Evolutionary conservation across 2,113 vertebrate genomes (phyloP), one percentile per base, ranked within the genome.

Genomic region (Saccopteryx bilineata): DNA sequence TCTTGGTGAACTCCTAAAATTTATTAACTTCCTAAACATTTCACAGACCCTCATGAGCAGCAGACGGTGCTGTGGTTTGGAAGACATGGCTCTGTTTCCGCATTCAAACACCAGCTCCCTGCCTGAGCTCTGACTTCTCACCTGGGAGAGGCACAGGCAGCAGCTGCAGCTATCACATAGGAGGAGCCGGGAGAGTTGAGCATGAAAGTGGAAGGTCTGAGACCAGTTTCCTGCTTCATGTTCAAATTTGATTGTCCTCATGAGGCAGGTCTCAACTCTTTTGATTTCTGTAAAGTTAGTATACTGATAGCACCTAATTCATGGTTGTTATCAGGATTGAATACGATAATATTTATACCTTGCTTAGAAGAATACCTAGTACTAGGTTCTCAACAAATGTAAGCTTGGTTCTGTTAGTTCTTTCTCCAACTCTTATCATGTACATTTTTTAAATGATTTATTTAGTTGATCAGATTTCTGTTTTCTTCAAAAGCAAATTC

Each of bases 31-130:
- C 33, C 39, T 60, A 11, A 39, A 9, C 24, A 17, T 79, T 65
- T 61, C 10, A 4, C 7, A 21, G 10, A n/a, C 11, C 33, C 24
- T 7, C 33, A 1, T 0, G 0, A 52, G 48, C 33, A 58, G 63
- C 72, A 61, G 19, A 5, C 39, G 11, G 0, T 5, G 21, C 8
- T 31, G 0, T 72, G 24, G 72, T 56, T 81, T 82, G 21, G 12
- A 68, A 7, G 82, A 3, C 5, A 11, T 74, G 7, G 6, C 0
- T 26, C 19, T 11, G 15, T 71, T 50, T 31, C 3, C 28, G 46
- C 19, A 18, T 75, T 85, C 39, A 46, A 4, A 48, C 28, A 24
- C 31, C 28, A 46, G 28, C 54, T 74, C 17, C 21, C 48, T 71
- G 10, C 26, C 54, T 46, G 71, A 26, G 17, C 28, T 61, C 26